Conservation (phyloP, 2,797 vertebrate species). For the Malurus splendens region DNA sequence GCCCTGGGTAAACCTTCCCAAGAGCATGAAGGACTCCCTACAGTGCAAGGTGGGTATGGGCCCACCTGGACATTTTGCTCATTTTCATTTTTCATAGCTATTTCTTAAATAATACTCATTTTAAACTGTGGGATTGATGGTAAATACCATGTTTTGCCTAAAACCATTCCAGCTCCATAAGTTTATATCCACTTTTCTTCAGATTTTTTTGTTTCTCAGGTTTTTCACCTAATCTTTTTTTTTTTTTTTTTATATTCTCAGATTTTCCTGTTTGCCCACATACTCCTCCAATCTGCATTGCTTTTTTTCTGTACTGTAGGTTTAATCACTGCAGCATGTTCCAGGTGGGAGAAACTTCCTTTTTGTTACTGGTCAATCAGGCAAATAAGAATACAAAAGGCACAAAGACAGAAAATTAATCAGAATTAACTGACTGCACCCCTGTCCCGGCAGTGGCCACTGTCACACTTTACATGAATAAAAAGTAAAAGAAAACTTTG, state of each 20-base stretch:
- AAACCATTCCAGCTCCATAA: neutral
- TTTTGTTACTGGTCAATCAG: neutral
- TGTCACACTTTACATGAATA: neutral
- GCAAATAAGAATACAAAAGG: neutral
- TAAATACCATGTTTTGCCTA: neutral
- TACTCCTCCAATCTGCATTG: neutral
- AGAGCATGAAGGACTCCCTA: neutral
- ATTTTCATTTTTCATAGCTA: neutral
- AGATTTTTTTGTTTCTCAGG: neutral
- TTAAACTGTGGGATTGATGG: neutral
- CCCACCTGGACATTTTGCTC: neutral
- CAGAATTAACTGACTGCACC: neutral
- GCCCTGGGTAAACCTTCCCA: neutral
- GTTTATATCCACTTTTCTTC: neutral
- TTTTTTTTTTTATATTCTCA: neutral
- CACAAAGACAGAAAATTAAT: neutral
- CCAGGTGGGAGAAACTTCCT: neutral
- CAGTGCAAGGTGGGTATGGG: fast-evolving
- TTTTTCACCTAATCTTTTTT: neutral
- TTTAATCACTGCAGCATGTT: neutral
- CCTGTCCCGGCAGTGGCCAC: neutral
- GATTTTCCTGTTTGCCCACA: neutral
- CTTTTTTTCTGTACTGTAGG: neutral
- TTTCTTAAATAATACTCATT: neutral
- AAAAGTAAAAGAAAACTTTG: neutral